Evolutionary conservation across 2,113 vertebrate genomes (phyloP), one percentile per base, ranked within the genome.

Genomic region (Laticauda colubrina): DNA sequence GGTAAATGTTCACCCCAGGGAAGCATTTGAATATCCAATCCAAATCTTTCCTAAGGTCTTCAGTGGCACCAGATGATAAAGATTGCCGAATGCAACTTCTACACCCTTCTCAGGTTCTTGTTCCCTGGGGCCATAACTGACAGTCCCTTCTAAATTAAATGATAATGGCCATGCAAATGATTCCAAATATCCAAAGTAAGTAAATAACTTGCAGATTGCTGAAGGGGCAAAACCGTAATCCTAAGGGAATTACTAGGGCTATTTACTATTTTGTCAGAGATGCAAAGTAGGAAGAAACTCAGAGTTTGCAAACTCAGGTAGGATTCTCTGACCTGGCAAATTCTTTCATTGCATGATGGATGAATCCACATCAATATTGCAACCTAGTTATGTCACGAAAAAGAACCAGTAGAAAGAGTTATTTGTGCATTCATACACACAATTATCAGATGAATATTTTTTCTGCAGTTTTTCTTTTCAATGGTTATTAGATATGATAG

Each of bases 191-290:
- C 45, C 64, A 29, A 9, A 34, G 26, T 43, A 87, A 89, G 56
- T 59, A 91, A 55, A 56, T 34, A 91, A 55, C 21, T 15, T 85
- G 69, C 48, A 26, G 88, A 59, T 23, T 59, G 69, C 88, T 57
- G 55, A 85, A 89, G 69, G 51, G 64, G 54, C 53, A 43, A 20
- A 51, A 56, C 51, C 4, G 5, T 85, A 89, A 85, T 48, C 5
- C 43, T 9, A 21, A 39, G 24, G 29, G 85, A 90, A 85, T 75
- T 18, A 75, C 12, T 75, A 75, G 61, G 26, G 88, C 0, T 89
- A 51, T 92, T 89, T 92, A 85, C 85, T 89, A 61, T 57, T 89
- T 89, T 90, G 88, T 53, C 54, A 59, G 20, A 59, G 43, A 85
- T 39, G 55, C 69, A 51, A 85, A 90, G n/a, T 51, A 55, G 43